Base-by-base conservation (phyloP, 2,888 invertebrate genomes). In the Amblyteles armatorius region DNA sequence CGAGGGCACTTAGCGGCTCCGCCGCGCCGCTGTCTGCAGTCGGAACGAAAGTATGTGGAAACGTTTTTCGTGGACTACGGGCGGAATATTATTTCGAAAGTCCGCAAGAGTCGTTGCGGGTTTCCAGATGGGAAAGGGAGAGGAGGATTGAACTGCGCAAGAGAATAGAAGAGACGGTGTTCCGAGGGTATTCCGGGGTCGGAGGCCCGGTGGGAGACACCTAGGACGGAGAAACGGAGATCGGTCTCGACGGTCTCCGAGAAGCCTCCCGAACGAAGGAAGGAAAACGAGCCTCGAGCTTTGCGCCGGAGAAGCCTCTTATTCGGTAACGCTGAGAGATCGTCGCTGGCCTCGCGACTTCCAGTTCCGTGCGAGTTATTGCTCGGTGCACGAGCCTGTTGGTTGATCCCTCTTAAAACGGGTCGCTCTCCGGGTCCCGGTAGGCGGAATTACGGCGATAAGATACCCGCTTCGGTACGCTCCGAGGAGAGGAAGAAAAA, bases 391-490 rank as follows among this genome's bases (percentile, higher is more conserved):
- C 26, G 16, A 29, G 16, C 22, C 26, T n/a, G 60, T 60, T 60
- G 29, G 60, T 60, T 33, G 60, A 60, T 60, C 60, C 60, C 74
- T 63, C 63, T 63, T 48, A 29, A 44, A 26, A 48, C 63, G 26
- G 60, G 5, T 74, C 48, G 19, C 13, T 74, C 57, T 26, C 40
- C 36, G 40, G 57, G 26, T 33, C 78, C 29, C 74, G 48, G 72
- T 22, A 77, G 71, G 60, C 55, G 26, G 57, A 68, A 52, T 84
- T 65, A 60, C 60, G 68, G 63, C 72, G 81, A 81, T 84, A 84
- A 78, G 84, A 84, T 84, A 29, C 48, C 50, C 57, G 65, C 48
- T 48, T 63, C 3, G 60, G 60, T 29, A 29, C 16, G 48, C 69
- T 33, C 65, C 55, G 19, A 44, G 44, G n/a, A 19, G 29, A 57